These are phyloP conservation scores for Aquatica leii DNA, from an alignment of 2,888 invertebrate species.

Conservation along the genomic window DNA sequence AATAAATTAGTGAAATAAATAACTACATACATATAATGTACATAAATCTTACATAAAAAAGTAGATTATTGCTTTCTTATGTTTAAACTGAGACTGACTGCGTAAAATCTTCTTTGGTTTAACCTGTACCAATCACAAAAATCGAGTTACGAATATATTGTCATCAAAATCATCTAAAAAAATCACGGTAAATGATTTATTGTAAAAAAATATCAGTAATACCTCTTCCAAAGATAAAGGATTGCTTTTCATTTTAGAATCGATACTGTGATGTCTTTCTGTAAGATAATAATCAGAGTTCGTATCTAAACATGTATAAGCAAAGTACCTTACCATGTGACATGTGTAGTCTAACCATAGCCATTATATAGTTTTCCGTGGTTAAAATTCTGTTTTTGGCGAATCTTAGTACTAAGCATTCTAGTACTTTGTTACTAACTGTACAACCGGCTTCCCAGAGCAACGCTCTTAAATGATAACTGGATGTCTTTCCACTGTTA, in stretches of 20 bases:
- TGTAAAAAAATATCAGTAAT: too few relatives aligned
- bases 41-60: background rate
- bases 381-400: constrained; percentile 67
- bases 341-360: constrained; percentile 69
- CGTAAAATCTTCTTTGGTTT: constrained; percentile 26
- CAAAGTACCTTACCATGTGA: constrained; percentile 69
- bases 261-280: constrained; percentile 75
- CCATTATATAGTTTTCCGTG: constrained; percentile 71
- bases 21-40: background rate
- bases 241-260: constrained; percentile 75
- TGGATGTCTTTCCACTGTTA: constrained; percentile 67
- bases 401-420: constrained; percentile 73
- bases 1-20: constrained; percentile 4
- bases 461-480: constrained; percentile 70
- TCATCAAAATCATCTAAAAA: constrained; percentile 67
- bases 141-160: constrained; percentile 65
- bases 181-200: background rate
- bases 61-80: background rate
- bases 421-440: constrained; percentile 79
- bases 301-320: background rate
- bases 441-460: constrained; percentile 75
- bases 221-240: constrained; percentile 76
- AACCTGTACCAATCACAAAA: background rate
- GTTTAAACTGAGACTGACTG: too few relatives aligned
- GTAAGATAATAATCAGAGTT: constrained; percentile 51